phyloP scores from a whole-genome alignment of 2,113 vertebrate species.

The Halichoerus grypus region DNA sequence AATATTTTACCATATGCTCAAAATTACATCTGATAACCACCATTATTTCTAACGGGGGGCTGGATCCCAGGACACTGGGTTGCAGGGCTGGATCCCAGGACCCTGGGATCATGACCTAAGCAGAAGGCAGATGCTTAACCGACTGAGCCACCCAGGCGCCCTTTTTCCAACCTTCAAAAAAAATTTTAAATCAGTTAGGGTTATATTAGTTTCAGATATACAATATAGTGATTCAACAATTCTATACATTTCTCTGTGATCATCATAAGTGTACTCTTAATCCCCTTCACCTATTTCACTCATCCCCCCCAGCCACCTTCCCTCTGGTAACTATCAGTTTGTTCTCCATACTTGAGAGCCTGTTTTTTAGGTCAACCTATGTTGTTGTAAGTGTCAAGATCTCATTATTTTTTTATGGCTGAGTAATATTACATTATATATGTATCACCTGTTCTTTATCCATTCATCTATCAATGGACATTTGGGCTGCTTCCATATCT shows the following conservation, averaged over 20 bases:
- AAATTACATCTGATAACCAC: too few species aligned
- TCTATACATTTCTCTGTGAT: background rate
- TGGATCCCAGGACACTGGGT: too few species aligned
- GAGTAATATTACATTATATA: background rate
- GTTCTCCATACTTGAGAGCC: background rate
- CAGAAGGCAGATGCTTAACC: too few species aligned
- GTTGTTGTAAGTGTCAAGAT: background rate
- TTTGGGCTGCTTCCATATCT: background rate
- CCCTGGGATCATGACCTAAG: too few species aligned
- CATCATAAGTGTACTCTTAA: background rate
- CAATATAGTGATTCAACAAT: too few species aligned
- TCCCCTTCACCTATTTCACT: background rate
- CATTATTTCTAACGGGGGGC: too few species aligned
- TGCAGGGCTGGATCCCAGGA: too few species aligned
- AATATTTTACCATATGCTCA: too few species aligned
- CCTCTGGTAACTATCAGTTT: background rate
- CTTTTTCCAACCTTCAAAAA: too few species aligned
- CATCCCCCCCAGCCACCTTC: background rate
- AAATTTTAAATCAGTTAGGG: too few species aligned
- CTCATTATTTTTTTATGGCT: background rate
- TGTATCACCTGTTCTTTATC: background rate
- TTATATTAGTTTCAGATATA: too few species aligned
- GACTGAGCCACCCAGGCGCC: too few species aligned
- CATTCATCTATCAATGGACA: background rate
- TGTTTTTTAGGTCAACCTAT: background rate